Base-by-base conservation (phyloP, 2,888 invertebrate species). In the Drosophila neonasuta region DNA sequence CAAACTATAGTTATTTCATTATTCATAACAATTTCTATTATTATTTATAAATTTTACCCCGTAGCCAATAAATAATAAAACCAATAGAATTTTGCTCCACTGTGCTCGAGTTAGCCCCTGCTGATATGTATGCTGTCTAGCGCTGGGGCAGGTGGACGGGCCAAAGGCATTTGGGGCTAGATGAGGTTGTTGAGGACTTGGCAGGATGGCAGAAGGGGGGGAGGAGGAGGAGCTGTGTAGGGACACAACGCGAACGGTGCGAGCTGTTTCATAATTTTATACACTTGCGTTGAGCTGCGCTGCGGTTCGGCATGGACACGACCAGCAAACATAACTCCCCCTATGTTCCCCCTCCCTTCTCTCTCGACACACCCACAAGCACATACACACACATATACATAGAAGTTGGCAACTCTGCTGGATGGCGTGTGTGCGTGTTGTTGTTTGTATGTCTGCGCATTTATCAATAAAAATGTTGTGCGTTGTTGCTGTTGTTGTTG, bases 381-480 rank as follows among this genome's bases (percentile, higher is more conserved):
- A 51, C 42, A 41, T 32, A 61, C 32, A 42, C 24, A 60, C 29
- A 42, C 15, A 41, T 36, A 60, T 20, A 42, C 15, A 41, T 36
- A 30, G 41, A 13, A 15, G 17, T 39, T 63, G 64, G 44, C 59
- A 50, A 51, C 49, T 63, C 61, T 20, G 7, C 15, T 48, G 58
- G n/a, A 30, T 15, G 52, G 39, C 61, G 57, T 15, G 48, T n/a
- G 48, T 66, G 48, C 63, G 48, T 55, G 45, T 67, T 65, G 45
- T 64, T 67, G 64, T 66, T 60, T 63, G 78, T 74, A 67, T 82
- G 78, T 86, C 73, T 75, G 75, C 74, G 74, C 78, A 84, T 89
- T 85, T 88, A 89, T 89, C 88, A 88, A 89, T 89, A 88, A 88
- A 89, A 88, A 79, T 79, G 58, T 76, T 79, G 65, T 74, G 63